These are phyloP conservation scores for Crioceris asparagi DNA, from an alignment of 2,888 invertebrate genomes.

Conservation along the genomic window DNA sequence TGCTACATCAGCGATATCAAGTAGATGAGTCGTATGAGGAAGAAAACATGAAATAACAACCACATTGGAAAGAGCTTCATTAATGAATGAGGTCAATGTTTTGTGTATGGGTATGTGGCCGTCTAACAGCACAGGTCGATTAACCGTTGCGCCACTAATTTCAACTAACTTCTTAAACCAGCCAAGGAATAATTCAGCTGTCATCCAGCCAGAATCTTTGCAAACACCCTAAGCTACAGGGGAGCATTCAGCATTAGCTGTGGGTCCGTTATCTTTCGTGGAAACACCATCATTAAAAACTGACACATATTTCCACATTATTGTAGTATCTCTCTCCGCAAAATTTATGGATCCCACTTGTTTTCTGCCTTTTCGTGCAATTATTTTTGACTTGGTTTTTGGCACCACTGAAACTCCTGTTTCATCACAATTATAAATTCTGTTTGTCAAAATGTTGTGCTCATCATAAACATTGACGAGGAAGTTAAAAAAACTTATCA, in stretches of 20 bases:
- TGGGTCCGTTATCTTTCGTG: background rate
- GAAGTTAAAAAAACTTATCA: conserved; percentile 1
- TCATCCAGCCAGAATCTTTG: conserved; percentile 1
- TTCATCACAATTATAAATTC: conserved; percentile 1
- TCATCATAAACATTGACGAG: background rate
- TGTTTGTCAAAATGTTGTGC: background rate
- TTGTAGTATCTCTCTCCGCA: background rate
- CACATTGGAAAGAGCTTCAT: background rate
- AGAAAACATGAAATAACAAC: background rate
- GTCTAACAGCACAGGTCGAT: background rate
- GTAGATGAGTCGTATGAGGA: background rate
- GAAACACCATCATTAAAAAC: background rate
- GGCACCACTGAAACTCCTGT: background rate
- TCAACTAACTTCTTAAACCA: background rate
- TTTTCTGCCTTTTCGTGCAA: background rate
- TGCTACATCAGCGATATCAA: background rate
- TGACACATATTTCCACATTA: background rate
- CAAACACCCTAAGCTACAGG: background rate
- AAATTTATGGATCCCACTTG: background rate
- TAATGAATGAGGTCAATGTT: background rate
- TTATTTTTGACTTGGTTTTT: background rate
- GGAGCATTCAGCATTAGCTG: conserved; percentile 1
- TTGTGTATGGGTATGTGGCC: background rate
- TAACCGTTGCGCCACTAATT: background rate
- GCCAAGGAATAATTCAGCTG: background rate